Conservation (phyloP, 2,888 invertebrate genomes). For the Pinctada fucata region DNA sequence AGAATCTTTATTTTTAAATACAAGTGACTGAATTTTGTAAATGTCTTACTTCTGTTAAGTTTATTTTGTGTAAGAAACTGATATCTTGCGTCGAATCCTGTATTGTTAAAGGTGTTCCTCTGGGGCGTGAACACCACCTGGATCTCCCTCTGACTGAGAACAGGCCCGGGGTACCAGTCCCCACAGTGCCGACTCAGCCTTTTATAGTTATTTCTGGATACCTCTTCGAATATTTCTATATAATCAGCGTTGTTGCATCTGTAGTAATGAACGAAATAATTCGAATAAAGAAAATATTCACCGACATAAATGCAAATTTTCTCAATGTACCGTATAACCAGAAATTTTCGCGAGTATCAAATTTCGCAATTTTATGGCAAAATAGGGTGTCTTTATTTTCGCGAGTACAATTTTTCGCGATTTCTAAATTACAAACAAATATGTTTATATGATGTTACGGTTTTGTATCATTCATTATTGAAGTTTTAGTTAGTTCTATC, state of each 20-base stretch:
- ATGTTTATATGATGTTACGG: too few relatives aligned
- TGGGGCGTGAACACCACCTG: conserved; percentile 93
- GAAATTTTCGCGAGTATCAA: too few relatives aligned
- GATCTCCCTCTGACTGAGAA: conserved; percentile 93
- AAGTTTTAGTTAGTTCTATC: too few relatives aligned
- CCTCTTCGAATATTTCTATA: conserved; percentile 63
- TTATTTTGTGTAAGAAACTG: conserved; percentile 81
- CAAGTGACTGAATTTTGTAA: too few relatives aligned
- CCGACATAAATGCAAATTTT: conserved; percentile 23
- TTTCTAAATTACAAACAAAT: too few relatives aligned
- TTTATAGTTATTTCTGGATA: conserved; percentile 42
- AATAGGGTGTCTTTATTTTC: too few relatives aligned
- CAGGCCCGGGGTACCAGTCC: conserved; percentile 93
- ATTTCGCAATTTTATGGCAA: too few relatives aligned
- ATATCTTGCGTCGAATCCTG: conserved; percentile 97
- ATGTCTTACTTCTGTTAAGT: conserved; percentile 48
- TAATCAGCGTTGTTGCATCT: conserved; percentile 67
- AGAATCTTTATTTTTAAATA: too few relatives aligned
- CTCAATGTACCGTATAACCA: conserved; percentile 28
- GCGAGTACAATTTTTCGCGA: too few relatives aligned
- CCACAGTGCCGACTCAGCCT: conserved; percentile 90
- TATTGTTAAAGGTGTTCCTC: conserved; percentile 87
- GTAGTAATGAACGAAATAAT: conserved; percentile 6
- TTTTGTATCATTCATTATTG: too few relatives aligned
- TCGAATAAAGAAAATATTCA: not conserved